Base-by-base conservation (phyloP, 1,140 invertebrate species). In the Aphelenchoides fujianensis region DNA sequence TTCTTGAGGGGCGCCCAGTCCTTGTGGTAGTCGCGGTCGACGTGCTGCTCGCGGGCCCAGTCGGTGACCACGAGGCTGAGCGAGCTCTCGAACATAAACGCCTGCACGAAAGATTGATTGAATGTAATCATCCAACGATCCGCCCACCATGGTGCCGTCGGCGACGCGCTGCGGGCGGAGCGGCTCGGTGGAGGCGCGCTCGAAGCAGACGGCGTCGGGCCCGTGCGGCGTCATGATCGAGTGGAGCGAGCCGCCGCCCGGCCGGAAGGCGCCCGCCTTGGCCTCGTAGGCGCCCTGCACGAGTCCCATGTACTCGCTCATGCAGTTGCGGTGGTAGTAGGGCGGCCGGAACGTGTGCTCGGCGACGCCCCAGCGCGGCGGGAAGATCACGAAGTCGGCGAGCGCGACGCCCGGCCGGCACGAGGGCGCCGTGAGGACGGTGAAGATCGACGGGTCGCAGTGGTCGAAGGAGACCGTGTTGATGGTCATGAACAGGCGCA, bases 281-380 rank as follows among this genome's bases (percentile, higher is more conserved):
- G 95, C 95, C 85, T 98, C 96, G 85, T 98, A 98, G 2, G 87
- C 88, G 31, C 96, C 96, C 77, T 90, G 86, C 68, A 98, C 96
- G 3, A 98, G 86, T 0, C 96, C 96, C 96, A 98, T 98, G 83
- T 97, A 98, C 85, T 98, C 96, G 84, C 92, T 94, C 95, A 98
- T 98, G 85, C 94, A 97, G 82, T 98, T 98, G 79, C 82, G 72
- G 62, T 83, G 76, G 68, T 80, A 82, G 55, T 83, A 82, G 3
- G 81, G 80, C 41, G 79, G 79, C 89, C 85, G 92, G 86, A 98
- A 98, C 0, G 95, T 98, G 74, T 95, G 88, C 74, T 98, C 94
- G 83, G 95, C 92, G 0, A 97, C 95, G 0, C 92, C 92, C 95
- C 95, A 98, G 74, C 96, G 88, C 9, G 96, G 95, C 34, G 95